Percentiles rank a stretch among this genome's conserved stretches.
These are phyloP conservation scores for Malacosoma neustria DNA, from an alignment of 2,888 invertebrate species.

Conservation along the genomic window DNA sequence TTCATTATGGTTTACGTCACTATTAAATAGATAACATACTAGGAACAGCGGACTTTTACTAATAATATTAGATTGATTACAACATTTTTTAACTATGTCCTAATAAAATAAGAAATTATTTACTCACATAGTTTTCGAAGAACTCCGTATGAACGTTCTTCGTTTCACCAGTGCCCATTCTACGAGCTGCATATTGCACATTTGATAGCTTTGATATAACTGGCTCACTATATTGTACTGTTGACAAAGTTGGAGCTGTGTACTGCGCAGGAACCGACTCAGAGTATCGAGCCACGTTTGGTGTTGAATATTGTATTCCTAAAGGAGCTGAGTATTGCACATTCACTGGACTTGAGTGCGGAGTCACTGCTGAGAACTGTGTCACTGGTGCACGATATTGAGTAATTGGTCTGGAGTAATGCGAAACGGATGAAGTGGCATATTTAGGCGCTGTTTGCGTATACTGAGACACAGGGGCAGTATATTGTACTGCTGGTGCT, in stretches of 20 bases:
- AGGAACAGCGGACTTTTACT: no score
- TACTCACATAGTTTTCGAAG: constrained; percentile 78
- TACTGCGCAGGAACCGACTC: constrained; percentile 22
- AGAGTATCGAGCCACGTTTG: constrained; percentile 19
- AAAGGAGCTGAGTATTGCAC: constrained; percentile 40
- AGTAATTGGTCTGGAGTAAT: constrained; percentile 23
- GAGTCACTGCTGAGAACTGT: constrained; percentile 30
- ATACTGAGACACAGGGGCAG: constrained; percentile 19
- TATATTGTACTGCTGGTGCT: constrained; percentile 31
- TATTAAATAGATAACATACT: no score
- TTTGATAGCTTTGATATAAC: background rate
- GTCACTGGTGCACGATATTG: constrained; percentile 37
- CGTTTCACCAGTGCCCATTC: constrained; percentile 6
- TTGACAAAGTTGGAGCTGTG: constrained; percentile 13
- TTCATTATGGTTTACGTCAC: background rate
- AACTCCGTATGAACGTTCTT: constrained; percentile 77
- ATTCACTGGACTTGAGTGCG: constrained; percentile 16
- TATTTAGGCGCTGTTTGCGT: constrained; percentile 25
- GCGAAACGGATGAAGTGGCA: constrained; percentile 14
- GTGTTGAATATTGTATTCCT: constrained; percentile 29
- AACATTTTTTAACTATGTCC: background rate
- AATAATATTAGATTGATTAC: no score
- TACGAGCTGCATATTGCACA: background rate
- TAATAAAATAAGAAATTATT: background rate
- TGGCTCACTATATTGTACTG: constrained; percentile 17